Base-by-base conservation (phyloP, 1,140 invertebrate genomes). In the Macrotrachela quadricornifera region DNA sequence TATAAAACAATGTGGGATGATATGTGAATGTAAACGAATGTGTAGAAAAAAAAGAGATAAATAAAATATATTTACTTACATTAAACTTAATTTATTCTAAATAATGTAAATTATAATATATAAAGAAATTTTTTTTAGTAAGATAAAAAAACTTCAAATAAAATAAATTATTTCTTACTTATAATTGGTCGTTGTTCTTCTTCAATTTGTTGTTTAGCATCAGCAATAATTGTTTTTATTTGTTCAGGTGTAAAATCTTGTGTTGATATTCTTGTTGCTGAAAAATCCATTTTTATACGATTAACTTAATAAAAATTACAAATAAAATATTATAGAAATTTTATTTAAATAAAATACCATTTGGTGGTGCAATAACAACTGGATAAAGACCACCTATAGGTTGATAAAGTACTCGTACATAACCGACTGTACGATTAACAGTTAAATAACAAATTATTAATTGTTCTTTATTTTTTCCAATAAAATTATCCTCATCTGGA, bases 311-410 rank as follows among this genome's bases (percentile, higher is more conserved):
- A 44, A 15, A n/a, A 9, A 3, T 44, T 18, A 4, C 42, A 44
- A 18, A 9, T 18, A 9, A 15, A 44, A 44, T 3, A 6, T 4
- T 9, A 15, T 3, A 46, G 17, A 36, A 40, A 40, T 21, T 38
- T 14, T 50, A 13, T 16, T 11, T 30, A 30, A 15, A 10, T 39
- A 12, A 56, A 57, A 55, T 58, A 63, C 63, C 58, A 57, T 57
- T 59, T 14, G 54, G 59, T 16, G 62, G 64, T 6, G 64, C 48
- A 36, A 67, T 53, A 15, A 67, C 57, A 2, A 63, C 51, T 1
- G 64, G 63, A 58, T 63, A 64, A 43, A 67, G 61, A 30, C 65
- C 65, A 37, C 65, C 65, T 16, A 61, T 60, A 6, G 65, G 65
- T 44, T 65, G 59, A 49, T 59, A 64, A 18, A 65, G 55, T 30